Percentiles rank a stretch among this genome's conserved stretches.
Conservation (phyloP, 2,113 vertebrate species). For the Brienomyrus brachyistius region DNA sequence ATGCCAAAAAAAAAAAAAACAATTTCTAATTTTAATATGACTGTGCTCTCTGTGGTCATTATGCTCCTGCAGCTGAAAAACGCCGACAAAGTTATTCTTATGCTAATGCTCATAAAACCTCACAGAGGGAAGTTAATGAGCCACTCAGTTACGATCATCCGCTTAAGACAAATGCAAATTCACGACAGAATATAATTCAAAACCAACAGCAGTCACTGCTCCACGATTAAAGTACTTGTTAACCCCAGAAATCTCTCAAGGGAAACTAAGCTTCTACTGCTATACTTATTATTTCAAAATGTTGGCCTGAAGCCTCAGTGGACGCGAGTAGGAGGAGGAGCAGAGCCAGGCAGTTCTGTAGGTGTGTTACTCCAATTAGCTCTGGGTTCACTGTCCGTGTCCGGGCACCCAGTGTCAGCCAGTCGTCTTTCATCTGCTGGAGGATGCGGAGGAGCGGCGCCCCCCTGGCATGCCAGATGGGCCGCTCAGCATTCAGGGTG, state of each 20-base stretch:
- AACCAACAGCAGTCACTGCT: neutral
- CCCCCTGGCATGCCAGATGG: neutral
- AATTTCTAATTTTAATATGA: neutral
- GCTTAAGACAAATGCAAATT: conserved; percentile 2
- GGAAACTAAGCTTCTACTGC: neutral
- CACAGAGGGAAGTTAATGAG: neutral
- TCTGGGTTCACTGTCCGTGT: neutral
- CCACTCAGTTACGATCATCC: neutral
- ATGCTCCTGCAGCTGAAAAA: neutral
- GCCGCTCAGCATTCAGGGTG: conserved; percentile 1
- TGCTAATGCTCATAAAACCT: neutral
- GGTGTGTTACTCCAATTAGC: neutral
- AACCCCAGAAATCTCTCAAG: neutral
- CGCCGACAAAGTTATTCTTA: neutral
- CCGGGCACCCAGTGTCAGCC: neutral
- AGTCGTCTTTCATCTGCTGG: neutral
- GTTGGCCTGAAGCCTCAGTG: neutral
- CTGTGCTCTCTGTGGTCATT: neutral
- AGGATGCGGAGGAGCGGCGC: neutral
- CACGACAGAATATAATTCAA: neutral
- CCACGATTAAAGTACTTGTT: neutral
- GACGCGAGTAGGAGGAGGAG: neutral
- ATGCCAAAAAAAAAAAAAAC: neutral
- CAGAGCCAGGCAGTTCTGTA: neutral
- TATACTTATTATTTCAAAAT: neutral